Evolutionary conservation across 37 sponge, comb jelly and placozoan species (phyloP).

Genomic region (Aplysina aerophoba): DNA sequence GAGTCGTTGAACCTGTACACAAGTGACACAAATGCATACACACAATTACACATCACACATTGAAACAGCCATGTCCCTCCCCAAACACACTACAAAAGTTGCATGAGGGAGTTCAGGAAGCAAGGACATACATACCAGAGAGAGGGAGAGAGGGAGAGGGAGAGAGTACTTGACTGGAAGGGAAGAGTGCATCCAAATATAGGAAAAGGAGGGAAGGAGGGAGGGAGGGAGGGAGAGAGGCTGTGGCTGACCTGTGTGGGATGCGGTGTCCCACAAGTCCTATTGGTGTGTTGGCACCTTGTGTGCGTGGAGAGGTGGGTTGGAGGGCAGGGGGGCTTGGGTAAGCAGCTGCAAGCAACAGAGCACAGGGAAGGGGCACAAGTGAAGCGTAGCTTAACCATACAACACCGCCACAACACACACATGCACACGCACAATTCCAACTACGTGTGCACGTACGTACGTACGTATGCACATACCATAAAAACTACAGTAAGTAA

Average conservation of each 20-base stretch:
- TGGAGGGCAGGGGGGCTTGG: neutral
- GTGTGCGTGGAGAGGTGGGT: conserved; percentile 71
- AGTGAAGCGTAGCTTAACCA: too few species aligned
- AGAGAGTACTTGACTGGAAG: neutral
- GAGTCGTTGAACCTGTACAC: conserved; percentile 39
- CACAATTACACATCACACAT: too few species aligned
- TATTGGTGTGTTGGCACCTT: conserved; percentile 58
- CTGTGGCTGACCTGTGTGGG: conserved; percentile 3
- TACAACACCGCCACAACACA: too few species aligned
- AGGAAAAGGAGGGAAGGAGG: neutral
- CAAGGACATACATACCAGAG: too few species aligned
- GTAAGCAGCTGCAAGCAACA: too few species aligned
- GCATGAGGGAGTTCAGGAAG: too few species aligned
- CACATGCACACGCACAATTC: too few species aligned
- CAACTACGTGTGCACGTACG: neutral
- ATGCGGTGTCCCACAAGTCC: conserved; percentile 27
- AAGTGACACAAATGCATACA: too few species aligned
- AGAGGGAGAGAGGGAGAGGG: neutral
- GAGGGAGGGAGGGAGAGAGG: conserved; percentile 2
- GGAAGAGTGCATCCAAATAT: neutral
- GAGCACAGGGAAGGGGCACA: too few species aligned
- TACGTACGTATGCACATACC: neutral
- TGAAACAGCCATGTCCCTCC: too few species aligned
- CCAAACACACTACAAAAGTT: too few species aligned
- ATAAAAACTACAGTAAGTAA: neutral